phyloP scores from a whole-genome alignment of 2,113 vertebrate species.

The Malaclemys terrapin region DNA sequence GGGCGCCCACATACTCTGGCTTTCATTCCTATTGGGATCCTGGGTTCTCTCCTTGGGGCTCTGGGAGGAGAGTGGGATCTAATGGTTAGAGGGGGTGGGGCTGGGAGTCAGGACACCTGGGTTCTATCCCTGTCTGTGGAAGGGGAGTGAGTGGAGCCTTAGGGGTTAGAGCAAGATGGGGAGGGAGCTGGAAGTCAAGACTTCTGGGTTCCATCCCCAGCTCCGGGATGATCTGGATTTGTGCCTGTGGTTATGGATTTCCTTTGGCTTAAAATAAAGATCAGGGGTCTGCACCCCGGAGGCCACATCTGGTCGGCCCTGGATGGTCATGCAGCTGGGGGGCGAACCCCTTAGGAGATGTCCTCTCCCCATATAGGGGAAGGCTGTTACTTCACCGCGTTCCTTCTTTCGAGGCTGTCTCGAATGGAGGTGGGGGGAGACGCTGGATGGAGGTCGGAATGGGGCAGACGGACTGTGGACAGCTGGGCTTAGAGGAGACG shows the following conservation, averaged over 20 bases:
- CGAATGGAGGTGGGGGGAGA: not conserved
- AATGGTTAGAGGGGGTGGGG: no score
- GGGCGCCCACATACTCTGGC: no score
- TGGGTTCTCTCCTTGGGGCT: no score
- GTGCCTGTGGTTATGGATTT: not conserved
- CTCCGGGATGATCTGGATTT: not conserved
- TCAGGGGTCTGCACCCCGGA: no score
- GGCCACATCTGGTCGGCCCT: not conserved
- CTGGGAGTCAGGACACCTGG: not conserved
- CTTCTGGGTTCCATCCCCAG: not conserved
- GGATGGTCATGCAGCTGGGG: not conserved
- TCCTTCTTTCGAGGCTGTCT: not conserved
- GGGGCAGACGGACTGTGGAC: not conserved
- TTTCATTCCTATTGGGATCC: no score
- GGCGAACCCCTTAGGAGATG: not conserved
- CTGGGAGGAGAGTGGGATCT: no score
- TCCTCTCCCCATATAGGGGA: no score
- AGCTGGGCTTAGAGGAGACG: not conserved
- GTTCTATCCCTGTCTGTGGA: not conserved
- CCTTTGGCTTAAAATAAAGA: not conserved
- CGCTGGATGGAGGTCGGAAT: not conserved
- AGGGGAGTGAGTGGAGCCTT: no score
- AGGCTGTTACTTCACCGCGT: not conserved
- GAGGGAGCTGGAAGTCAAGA: not conserved
- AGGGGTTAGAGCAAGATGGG: not conserved